These are phyloP conservation scores for Hyles euphorbiae DNA, from an alignment of 1,140 invertebrate species.

Conservation along the genomic window DNA sequence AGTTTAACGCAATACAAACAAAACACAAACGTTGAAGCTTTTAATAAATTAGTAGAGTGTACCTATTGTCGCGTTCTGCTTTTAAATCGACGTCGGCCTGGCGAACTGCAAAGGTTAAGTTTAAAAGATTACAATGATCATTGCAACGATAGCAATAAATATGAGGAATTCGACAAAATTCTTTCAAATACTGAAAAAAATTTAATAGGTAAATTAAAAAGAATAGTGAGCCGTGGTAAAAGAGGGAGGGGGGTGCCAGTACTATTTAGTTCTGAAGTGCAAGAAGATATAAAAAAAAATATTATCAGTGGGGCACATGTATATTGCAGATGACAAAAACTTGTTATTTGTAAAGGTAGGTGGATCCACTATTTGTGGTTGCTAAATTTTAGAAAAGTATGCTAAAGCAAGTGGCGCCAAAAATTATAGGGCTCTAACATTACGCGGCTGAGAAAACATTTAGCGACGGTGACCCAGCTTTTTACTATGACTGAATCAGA, in stretches of 20 bases:
- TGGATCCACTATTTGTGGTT: slow-evolving; percentile 5
- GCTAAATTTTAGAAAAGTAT: slow-evolving; percentile 7
- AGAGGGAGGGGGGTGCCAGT: slow-evolving; percentile 23
- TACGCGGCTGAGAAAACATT: slow-evolving; percentile 35
- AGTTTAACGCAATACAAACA: slow-evolving; percentile 4
- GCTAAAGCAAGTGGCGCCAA: slow-evolving; percentile 19
- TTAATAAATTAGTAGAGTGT: slow-evolving; percentile 19
- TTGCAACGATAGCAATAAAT: slow-evolving; percentile 16
- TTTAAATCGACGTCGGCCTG: slow-evolving; percentile 23
- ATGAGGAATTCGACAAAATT: slow-evolving; percentile 24
- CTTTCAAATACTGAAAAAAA: slow-evolving; percentile 20
- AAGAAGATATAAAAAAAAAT: slow-evolving; percentile 7
- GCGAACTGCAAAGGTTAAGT: slow-evolving; percentile 26
- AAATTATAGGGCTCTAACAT: slow-evolving; percentile 28
- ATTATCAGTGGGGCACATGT: slow-evolving; percentile 2
- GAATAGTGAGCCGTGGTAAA: slow-evolving; percentile 24
- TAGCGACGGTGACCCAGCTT: slow-evolving; percentile 39
- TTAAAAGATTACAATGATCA: slow-evolving; percentile 24
- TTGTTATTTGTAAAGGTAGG: slow-evolving; percentile 7
- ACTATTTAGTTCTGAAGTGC: slow-evolving; percentile 23
- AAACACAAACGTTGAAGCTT: slow-evolving; percentile 10
- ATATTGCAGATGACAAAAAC: not conserved
- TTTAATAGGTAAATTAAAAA: slow-evolving; percentile 22
- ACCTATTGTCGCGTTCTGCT: slow-evolving; percentile 19
- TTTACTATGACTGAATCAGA: slow-evolving; percentile 36